Conservation (phyloP, 2,797 vertebrate species). For the Hippopotamyrus pictus region DNA sequence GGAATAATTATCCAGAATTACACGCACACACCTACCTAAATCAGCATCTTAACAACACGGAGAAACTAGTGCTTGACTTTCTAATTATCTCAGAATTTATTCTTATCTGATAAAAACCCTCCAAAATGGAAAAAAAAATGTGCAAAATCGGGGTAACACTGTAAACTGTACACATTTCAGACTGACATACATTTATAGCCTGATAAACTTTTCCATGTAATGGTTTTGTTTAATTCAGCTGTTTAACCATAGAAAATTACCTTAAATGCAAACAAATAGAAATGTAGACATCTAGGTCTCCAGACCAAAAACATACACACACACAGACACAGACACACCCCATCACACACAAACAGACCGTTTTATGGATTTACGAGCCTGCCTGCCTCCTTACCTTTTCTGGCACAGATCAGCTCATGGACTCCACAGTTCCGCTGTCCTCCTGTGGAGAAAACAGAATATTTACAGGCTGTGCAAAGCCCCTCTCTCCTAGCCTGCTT, state of each 20-base stretch:
- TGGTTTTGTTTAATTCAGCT: not conserved
- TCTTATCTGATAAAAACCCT: not conserved
- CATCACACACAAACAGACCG: not conserved
- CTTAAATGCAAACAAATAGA: not conserved
- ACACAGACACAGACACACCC: not conserved
- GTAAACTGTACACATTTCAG: not conserved
- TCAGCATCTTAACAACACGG: not conserved
- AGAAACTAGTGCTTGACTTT: not conserved
- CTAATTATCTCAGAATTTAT: not conserved
- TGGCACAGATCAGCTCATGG: slow-evolving; percentile 93
- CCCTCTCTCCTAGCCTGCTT: not conserved
- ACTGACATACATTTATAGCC: not conserved
- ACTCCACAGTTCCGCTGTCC: slow-evolving; percentile 91
- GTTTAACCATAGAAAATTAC: not conserved
- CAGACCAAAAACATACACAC: not conserved
- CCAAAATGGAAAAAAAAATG: not conserved
- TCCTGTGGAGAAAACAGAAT: slow-evolving; percentile 59
- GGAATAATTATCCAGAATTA: not conserved
- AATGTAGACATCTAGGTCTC: not conserved
- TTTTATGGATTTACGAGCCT: not conserved
- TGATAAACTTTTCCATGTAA: not conserved
- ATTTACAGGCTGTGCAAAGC: not conserved
- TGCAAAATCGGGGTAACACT: not conserved
- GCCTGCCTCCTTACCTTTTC: slow-evolving; percentile 74
- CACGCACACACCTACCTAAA: not conserved